Conservation (phyloP, 2,888 invertebrate genomes). For the Dicroscelio sp. region DNA sequence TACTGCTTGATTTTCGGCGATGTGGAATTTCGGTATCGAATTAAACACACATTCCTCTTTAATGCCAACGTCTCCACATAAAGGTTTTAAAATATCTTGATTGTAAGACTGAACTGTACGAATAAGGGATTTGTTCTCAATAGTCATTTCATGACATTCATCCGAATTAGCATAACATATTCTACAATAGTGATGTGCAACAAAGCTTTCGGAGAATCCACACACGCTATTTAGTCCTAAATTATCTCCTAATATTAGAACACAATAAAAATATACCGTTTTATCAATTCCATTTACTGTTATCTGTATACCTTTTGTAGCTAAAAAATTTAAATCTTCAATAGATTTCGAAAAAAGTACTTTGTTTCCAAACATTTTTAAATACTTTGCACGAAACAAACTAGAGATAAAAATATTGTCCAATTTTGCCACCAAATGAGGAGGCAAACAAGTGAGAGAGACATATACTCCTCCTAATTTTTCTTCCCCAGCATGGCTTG, state of each 20-base stretch:
- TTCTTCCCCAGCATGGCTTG: neutral
- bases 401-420: neutral
- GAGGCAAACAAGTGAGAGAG: slow-evolving; percentile 44
- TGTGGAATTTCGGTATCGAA: too few species aligned
- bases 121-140: slow-evolving; percentile 61
- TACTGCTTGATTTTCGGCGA: slow-evolving; percentile 51
- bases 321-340: slow-evolving; percentile 1
- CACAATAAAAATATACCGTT: slow-evolving; percentile 38
- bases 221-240: slow-evolving; percentile 25
- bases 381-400: neutral
- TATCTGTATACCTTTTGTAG: neutral
- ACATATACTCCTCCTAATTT: neutral
- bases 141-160: slow-evolving; percentile 71
- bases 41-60: slow-evolving; percentile 67
- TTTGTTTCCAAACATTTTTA: neutral
- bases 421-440: neutral
- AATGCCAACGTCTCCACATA: too few species aligned
- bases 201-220: slow-evolving; percentile 27
- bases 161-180: slow-evolving; percentile 50
- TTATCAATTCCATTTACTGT: neutral
- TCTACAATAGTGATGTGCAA: slow-evolving; percentile 33
- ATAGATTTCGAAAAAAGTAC: neutral
- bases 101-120: slow-evolving; percentile 69
- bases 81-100: slow-evolving; percentile 49
- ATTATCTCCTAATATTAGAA: slow-evolving; percentile 31